phyloP scores from a whole-genome alignment of 2,797 vertebrate genomes.

The Pangasius larnaudii region DNA sequence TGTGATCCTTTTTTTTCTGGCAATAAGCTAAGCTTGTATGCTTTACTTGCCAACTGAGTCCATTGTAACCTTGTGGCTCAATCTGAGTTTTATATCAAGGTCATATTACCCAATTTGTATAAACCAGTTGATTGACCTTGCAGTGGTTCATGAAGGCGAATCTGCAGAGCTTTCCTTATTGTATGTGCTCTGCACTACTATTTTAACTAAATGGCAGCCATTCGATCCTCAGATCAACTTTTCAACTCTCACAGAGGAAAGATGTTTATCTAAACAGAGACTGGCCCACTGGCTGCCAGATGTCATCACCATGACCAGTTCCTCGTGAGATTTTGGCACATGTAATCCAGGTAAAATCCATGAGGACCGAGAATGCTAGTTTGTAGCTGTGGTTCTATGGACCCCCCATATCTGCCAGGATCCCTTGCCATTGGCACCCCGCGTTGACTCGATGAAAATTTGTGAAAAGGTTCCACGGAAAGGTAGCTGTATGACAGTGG shows the following conservation, averaged over 20 bases:
- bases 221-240: not conserved
- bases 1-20: not conserved
- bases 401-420: not conserved
- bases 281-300: not conserved
- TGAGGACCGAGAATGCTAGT: not conserved
- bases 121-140: not conserved
- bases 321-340: not conserved
- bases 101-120: not conserved
- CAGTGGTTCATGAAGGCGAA: not conserved
- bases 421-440: not conserved
- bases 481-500: not conserved
- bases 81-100: not conserved
- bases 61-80: not conserved
- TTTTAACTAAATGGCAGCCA: not conserved
- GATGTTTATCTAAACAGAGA: not conserved
- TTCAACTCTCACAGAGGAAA: not conserved
- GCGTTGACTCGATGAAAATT: not conserved
- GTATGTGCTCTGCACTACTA: not conserved
- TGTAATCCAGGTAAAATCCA: not conserved
- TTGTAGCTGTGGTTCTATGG: not conserved
- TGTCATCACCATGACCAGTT: not conserved
- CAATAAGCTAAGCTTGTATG: not conserved
- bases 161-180: not conserved
- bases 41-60: not conserved
- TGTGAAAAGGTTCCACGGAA: not conserved